Conservation (phyloP, 2,888 invertebrate species). For the Watsonalla binaria region DNA sequence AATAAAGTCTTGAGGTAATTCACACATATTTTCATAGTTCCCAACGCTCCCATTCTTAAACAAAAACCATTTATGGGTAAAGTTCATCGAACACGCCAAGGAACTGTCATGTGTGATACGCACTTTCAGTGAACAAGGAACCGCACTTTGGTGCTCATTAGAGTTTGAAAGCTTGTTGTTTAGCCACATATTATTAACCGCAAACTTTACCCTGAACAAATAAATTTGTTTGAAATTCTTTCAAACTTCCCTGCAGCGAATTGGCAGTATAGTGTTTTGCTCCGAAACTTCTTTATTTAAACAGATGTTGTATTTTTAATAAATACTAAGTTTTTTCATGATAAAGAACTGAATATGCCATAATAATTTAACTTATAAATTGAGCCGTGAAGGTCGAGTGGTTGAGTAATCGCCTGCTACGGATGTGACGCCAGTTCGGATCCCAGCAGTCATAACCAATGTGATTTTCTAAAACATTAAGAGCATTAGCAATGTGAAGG, state of each 20-base stretch:
- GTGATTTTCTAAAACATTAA: too few relatives aligned
- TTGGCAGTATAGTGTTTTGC: neutral
- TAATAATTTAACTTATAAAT: too few relatives aligned
- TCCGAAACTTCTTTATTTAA: neutral
- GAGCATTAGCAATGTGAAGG: too few relatives aligned
- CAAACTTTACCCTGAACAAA: constrained; percentile 1
- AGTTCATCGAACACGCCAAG: constrained; percentile 16
- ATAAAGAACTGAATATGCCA: too few relatives aligned
- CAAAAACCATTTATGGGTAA: constrained; percentile 11
- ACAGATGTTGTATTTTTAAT: too few relatives aligned
- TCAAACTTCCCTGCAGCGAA: neutral
- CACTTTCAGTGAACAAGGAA: constrained; percentile 38
- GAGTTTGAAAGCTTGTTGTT: constrained; percentile 36
- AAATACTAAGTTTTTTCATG: too few relatives aligned
- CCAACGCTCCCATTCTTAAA: neutral
- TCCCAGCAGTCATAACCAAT: too few relatives aligned
- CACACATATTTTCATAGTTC: too few relatives aligned
- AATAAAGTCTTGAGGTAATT: too few relatives aligned
- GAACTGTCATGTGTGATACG: constrained; percentile 27
- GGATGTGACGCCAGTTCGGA: too few relatives aligned
- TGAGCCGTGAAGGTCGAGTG: too few relatives aligned
- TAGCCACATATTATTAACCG: constrained; percentile 33
- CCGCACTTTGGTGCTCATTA: constrained; percentile 42
- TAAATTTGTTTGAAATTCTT: constrained; percentile 3
- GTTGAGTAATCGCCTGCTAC: too few relatives aligned